Evolutionary conservation across 2,797 vertebrate species (phyloP).

Genomic region (Eulemur rubriventer): DNA sequence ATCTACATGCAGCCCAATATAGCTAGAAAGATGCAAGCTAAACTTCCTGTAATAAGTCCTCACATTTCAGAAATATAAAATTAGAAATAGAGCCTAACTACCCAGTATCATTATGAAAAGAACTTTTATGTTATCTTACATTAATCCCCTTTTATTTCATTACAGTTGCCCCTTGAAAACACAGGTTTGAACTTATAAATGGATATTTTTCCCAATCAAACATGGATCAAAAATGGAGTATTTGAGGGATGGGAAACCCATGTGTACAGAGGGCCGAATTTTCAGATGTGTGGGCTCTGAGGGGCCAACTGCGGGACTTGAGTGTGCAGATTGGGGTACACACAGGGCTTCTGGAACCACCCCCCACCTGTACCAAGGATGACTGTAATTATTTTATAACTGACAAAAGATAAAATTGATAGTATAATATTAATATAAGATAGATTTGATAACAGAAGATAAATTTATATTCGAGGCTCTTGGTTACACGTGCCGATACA

Average conservation of each 20-base stretch:
- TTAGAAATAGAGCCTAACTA: background rate
- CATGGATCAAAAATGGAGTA: background rate
- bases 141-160: background rate
- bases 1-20: too few relatives aligned
- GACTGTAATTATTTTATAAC: background rate
- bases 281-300: background rate
- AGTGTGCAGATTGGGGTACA: background rate
- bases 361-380: background rate
- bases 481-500: too few relatives aligned
- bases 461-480: background rate
- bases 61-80: background rate
- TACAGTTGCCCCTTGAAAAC: background rate
- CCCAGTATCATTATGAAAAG: background rate
- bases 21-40: background rate
- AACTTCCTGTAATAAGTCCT: background rate
- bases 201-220: background rate
- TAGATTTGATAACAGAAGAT: too few relatives aligned
- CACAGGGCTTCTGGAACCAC: background rate
- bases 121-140: background rate
- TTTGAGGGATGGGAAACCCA: background rate
- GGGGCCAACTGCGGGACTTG: background rate
- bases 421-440: fast-evolving
- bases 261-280: background rate
- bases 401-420: background rate
- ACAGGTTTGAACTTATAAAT: background rate